These are phyloP conservation scores for Tauraco erythrolophus DNA, from an alignment of 2,113 vertebrate genomes.

Conservation along the genomic window DNA sequence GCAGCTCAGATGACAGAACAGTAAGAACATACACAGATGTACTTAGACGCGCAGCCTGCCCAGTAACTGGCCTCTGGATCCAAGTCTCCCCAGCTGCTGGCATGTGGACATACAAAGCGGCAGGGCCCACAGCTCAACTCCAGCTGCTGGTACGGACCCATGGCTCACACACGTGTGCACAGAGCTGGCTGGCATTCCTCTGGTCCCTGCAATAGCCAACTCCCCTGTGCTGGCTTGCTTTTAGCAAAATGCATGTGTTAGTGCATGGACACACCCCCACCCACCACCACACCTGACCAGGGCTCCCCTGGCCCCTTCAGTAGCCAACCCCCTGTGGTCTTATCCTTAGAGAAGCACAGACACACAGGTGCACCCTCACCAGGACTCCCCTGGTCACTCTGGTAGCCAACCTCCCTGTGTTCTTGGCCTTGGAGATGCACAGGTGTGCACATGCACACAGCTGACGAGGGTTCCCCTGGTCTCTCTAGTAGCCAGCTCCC, in stretches of 20 bases:
- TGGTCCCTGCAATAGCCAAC: not conserved
- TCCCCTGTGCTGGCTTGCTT: not conserved
- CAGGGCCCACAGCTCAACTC: not conserved
- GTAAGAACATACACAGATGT: not conserved
- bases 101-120: not conserved
- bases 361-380: not conserved
- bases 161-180: not conserved
- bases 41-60: not conserved
- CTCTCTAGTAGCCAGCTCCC: not conserved
- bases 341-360: not conserved
- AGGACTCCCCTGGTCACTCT: not conserved
- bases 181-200: not conserved
- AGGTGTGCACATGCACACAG: not conserved
- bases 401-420: not conserved
- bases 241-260: accelerated
- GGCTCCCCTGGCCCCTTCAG: not conserved
- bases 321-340: not conserved
- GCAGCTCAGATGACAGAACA: not conserved
- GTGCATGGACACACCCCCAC: no score
- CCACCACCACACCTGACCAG: not conserved
- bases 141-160: not conserved
- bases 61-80: not conserved
- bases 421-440: not conserved
- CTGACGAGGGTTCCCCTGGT: not conserved
- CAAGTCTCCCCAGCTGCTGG: not conserved